Evolutionary conservation across 2,888 invertebrate species (phyloP).

Genomic region (Xanthorhoe designata): DNA sequence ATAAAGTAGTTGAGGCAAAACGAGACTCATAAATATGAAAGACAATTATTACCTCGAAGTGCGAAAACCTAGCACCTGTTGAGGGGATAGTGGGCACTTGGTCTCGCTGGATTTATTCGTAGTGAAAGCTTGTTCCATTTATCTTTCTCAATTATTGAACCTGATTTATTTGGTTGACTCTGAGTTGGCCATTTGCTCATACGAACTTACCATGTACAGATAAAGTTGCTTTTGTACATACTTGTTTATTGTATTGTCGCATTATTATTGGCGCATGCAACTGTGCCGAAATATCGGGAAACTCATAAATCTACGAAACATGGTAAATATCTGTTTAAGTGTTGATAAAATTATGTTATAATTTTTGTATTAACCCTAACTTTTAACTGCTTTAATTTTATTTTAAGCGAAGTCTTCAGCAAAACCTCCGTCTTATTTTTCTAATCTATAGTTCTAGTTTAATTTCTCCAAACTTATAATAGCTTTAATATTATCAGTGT

Average conservation of each 20-base stretch:
- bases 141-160: not conserved
- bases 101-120: conserved; percentile 23
- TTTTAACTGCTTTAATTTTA: no score
- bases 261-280: no score
- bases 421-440: no score
- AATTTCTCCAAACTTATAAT: not conserved
- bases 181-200: not conserved
- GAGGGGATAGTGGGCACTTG: conserved; percentile 40
- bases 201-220: not conserved
- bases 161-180: not conserved
- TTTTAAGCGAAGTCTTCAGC: no score
- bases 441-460: no score
- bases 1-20: conserved; percentile 50
- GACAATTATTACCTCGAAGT: conserved; percentile 57
- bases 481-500: not conserved
- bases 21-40: conserved; percentile 68
- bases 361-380: no score
- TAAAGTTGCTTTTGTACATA: not conserved
- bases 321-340: no score
- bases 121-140: conserved; percentile 13
- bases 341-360: no score
- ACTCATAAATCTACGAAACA: no score
- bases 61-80: conserved; percentile 64
- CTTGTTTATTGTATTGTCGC: no score
- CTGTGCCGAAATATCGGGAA: no score